These are phyloP conservation scores for Buteo buteo DNA, from an alignment of 2,113 vertebrate species.

Conservation along the genomic window DNA sequence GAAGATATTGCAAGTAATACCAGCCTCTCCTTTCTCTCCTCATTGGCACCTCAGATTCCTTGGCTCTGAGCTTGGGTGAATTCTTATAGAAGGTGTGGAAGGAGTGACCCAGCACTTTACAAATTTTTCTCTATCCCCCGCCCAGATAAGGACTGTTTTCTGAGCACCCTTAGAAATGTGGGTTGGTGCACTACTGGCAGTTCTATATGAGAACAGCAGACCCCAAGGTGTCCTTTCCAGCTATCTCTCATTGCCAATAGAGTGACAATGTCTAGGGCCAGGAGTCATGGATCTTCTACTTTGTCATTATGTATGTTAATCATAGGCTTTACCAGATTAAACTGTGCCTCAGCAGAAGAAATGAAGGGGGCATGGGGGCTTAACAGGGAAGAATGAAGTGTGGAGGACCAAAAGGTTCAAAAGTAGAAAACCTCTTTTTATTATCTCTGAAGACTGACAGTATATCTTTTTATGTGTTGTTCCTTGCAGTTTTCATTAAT, in stretches of 20 bases:
- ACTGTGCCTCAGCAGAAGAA: not conserved
- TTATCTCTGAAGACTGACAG: not conserved
- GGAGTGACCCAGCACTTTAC: not conserved
- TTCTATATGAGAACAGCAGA: not conserved
- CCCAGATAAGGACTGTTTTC: fast-evolving
- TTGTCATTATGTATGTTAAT: not conserved
- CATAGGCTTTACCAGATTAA: not conserved
- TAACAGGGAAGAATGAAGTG: not conserved
- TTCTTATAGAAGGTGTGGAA: not conserved
- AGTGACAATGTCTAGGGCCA: not conserved
- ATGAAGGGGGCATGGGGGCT: not conserved
- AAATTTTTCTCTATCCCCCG: not conserved
- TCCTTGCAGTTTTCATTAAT: not conserved
- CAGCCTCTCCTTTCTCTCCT: not conserved
- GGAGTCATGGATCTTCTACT: not conserved
- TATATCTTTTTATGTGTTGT: not conserved
- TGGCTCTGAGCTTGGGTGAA: not conserved
- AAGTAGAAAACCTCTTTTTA: not conserved
- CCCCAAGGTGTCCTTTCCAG: fast-evolving
- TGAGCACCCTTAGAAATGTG: not conserved
- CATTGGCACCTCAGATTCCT: not conserved
- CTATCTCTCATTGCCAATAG: not conserved
- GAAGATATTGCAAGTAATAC: not conserved
- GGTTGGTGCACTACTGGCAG: not conserved
- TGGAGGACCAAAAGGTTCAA: not conserved